A percentile compares a stretch with the other conserved stretches of the same genome.
Evolutionary conservation across 2,888 invertebrate species (phyloP).

Genomic region (Dasypogon diadema): DNA sequence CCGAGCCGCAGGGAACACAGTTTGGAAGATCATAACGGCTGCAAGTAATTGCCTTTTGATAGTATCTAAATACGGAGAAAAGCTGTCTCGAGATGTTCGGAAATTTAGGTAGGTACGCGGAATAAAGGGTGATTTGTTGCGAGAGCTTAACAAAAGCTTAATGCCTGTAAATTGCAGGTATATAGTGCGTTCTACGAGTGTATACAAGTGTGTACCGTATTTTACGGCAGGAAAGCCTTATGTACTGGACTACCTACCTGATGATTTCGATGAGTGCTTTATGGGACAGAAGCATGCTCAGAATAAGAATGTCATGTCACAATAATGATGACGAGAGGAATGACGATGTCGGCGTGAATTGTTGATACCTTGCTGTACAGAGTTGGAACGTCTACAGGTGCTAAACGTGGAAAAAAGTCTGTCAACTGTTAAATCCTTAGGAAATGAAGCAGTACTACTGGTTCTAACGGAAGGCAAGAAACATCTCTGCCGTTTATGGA

Average conservation of each 20-base stretch:
- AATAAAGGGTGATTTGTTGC: slow-evolving; percentile 2
- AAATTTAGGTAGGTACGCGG: background rate
- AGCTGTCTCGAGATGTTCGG: slow-evolving; percentile 25
- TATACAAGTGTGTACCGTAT: background rate
- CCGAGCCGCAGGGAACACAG: no score
- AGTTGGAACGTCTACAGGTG: slow-evolving; percentile 23
- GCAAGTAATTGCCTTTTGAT: slow-evolving; percentile 24
- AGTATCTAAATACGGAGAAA: slow-evolving; percentile 26
- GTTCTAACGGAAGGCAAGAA: background rate
- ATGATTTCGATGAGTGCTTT: slow-evolving; percentile 53
- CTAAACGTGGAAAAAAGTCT: background rate
- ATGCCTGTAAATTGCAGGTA: background rate
- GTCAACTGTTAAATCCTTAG: background rate
- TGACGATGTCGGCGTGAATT: slow-evolving; percentile 32
- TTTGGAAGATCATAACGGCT: slow-evolving; percentile 7
- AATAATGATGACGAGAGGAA: slow-evolving; percentile 43
- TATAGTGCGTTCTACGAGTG: background rate
- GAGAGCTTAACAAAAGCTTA: slow-evolving; percentile 43
- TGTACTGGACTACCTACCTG: slow-evolving; percentile 52
- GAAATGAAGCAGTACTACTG: background rate
- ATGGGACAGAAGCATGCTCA: slow-evolving; percentile 53
- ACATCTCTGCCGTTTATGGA: background rate
- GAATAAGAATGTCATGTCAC: slow-evolving; percentile 52
- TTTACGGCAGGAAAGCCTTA: slow-evolving; percentile 1
- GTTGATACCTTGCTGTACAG: background rate